Conservation (phyloP, 2,113 vertebrate species). For the Chaetodon trifascialis region DNA sequence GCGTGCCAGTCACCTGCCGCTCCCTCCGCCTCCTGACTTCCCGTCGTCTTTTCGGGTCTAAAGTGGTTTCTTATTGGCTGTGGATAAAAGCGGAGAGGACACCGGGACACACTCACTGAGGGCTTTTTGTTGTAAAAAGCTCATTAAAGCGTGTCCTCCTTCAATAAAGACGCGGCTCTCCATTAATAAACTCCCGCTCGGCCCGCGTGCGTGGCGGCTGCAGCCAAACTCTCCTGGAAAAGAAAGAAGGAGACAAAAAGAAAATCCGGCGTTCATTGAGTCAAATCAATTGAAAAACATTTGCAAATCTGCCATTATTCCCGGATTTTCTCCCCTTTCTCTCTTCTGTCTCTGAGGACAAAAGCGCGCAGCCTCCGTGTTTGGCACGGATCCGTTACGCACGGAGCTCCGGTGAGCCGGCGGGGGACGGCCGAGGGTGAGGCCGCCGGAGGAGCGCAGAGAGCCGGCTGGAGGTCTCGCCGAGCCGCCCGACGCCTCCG, state of each 20-base stretch:
- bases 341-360: slow-evolving; percentile 75
- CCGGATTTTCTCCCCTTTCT: slow-evolving; percentile 84
- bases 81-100: slow-evolving; percentile 83
- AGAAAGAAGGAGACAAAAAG: slow-evolving; percentile 8
- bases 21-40: slow-evolving; percentile 72
- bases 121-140: slow-evolving; percentile 85
- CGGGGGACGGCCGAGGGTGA: background rate
- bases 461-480: background rate
- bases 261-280: slow-evolving; percentile 84
- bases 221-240: slow-evolving; percentile 45
- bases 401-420: slow-evolving; percentile 56
- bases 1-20: slow-evolving; percentile 92
- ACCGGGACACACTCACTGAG: slow-evolving; percentile 85
- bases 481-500: background rate
- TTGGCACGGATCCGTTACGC: slow-evolving; percentile 85
- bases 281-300: slow-evolving; percentile 89
- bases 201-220: slow-evolving; percentile 56
- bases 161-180: slow-evolving; percentile 80
- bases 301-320: slow-evolving; percentile 89
- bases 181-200: slow-evolving; percentile 79
- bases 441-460: background rate
- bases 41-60: slow-evolving; percentile 57
- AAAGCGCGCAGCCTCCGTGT: slow-evolving; percentile 79
- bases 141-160: slow-evolving; percentile 92
- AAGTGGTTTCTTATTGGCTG: slow-evolving; percentile 77